Evolutionary conservation across 2,113 vertebrate species (phyloP).

Genomic region (Ochotona princeps): DNA sequence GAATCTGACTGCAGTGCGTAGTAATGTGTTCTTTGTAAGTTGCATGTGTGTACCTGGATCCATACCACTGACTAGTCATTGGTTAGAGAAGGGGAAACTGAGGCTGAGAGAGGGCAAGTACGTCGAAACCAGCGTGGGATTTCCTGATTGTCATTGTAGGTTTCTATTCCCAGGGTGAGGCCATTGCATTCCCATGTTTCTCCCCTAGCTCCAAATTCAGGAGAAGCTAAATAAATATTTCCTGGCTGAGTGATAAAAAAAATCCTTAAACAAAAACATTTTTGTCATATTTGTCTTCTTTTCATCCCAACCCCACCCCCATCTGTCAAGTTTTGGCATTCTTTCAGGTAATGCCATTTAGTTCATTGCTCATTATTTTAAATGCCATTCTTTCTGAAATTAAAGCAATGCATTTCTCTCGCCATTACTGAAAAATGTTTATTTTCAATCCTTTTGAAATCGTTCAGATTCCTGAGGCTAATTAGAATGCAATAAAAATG

Average conservation of each 20-base stretch:
- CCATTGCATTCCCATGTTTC: neutral
- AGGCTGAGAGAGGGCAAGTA: neutral
- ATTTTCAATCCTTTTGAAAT: conserved; percentile 59
- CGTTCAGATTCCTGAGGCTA: conserved; percentile 60
- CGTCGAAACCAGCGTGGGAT: neutral
- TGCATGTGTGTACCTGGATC: neutral
- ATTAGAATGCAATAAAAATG: conserved; percentile 41
- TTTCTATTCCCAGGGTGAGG: neutral
- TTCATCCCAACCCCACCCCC: neutral
- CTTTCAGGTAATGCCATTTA: conserved; percentile 14
- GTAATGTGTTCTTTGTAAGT: neutral
- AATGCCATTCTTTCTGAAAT: conserved; percentile 22
- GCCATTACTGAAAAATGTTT: conserved; percentile 32
- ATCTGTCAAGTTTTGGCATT: neutral
- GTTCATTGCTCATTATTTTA: conserved; percentile 47
- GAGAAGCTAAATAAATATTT: conserved; percentile 63
- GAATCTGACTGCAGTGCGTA: neutral
- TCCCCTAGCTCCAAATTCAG: neutral
- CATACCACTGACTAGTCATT: neutral
- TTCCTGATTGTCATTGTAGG: neutral
- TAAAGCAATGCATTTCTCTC: conserved; percentile 17
- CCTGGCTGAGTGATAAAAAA: conserved; percentile 46
- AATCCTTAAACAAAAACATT: conserved; percentile 63
- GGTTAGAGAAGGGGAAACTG: neutral
- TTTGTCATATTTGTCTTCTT: conserved; percentile 68